Percentiles rank a stretch among this genome's conserved stretches.
Evolutionary conservation across 1,140 invertebrate genomes (phyloP).

Genomic region (Procambarus clarkii): DNA sequence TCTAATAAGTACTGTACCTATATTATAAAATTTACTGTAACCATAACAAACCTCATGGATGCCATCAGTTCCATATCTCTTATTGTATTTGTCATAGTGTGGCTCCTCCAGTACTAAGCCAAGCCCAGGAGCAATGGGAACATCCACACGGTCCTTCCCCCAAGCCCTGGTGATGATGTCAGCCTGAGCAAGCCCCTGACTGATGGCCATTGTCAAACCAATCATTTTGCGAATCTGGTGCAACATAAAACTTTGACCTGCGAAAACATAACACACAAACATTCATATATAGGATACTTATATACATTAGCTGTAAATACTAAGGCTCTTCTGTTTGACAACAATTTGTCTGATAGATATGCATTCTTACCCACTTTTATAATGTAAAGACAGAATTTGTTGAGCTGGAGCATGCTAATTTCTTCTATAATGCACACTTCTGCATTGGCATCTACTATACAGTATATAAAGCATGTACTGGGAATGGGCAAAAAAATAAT

Average conservation of each 20-base stretch:
- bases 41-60: conserved; percentile 82
- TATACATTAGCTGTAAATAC: no score
- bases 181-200: conserved; percentile 83
- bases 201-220: conserved; percentile 88
- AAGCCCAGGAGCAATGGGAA: conserved; percentile 94
- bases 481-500: no score
- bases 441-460: no score
- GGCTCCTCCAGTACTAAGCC: conserved; percentile 93
- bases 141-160: conserved; percentile 85
- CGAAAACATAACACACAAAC: background rate
- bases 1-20: no score
- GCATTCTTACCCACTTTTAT: no score
- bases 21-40: background rate
- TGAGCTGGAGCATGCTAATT: no score
- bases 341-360: no score
- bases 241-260: conserved; percentile 98
- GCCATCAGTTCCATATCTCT: conserved; percentile 88
- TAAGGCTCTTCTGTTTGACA: no score
- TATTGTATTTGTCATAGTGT: conserved; percentile 93
- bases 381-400: no score
- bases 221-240: conserved; percentile 99
- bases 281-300: no score
- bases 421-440: no score
- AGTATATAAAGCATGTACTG: no score
- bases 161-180: conserved; percentile 83